These are phyloP conservation scores for Phytoseiulus persimilis DNA, from an alignment of 2,888 invertebrate species.

Conservation along the genomic window DNA sequence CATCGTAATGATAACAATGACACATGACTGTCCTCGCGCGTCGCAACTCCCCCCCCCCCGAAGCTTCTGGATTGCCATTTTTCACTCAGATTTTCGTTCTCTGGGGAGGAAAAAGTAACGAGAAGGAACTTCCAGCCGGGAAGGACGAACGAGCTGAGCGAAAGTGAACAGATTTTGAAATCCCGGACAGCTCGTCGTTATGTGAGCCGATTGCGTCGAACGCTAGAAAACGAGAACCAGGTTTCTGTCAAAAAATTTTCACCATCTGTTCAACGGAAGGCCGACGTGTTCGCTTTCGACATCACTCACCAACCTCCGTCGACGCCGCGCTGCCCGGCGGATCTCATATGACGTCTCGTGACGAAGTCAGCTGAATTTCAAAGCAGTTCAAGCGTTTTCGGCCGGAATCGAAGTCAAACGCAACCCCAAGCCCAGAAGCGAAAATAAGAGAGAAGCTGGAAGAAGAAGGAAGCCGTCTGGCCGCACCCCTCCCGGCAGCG, in stretches of 20 bases:
- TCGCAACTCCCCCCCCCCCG: too few species aligned
- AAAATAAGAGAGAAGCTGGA: background rate
- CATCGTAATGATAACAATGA: too few species aligned
- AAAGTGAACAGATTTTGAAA: background rate
- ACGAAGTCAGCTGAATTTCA: background rate
- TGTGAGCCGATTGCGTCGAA: background rate
- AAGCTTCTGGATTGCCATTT: background rate
- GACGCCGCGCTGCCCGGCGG: background rate
- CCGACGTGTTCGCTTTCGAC: constrained; percentile 5
- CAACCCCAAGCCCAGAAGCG: background rate
- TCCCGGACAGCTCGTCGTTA: background rate
- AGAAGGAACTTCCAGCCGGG: background rate
- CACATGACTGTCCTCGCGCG: too few species aligned
- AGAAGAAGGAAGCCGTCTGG: background rate
- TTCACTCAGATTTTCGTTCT: background rate
- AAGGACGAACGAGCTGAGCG: background rate
- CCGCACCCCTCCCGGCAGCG: background rate
- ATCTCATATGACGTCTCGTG: background rate
- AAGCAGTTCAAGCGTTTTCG: background rate
- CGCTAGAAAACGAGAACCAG: background rate
- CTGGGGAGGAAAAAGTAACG: background rate
- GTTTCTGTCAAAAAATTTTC: background rate
- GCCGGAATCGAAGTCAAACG: background rate
- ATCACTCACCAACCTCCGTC: background rate
- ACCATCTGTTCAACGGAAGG: background rate